Evolutionary conservation across 1,140 invertebrate genomes (phyloP).

Genomic region (Pollicipes pollicipes): DNA sequence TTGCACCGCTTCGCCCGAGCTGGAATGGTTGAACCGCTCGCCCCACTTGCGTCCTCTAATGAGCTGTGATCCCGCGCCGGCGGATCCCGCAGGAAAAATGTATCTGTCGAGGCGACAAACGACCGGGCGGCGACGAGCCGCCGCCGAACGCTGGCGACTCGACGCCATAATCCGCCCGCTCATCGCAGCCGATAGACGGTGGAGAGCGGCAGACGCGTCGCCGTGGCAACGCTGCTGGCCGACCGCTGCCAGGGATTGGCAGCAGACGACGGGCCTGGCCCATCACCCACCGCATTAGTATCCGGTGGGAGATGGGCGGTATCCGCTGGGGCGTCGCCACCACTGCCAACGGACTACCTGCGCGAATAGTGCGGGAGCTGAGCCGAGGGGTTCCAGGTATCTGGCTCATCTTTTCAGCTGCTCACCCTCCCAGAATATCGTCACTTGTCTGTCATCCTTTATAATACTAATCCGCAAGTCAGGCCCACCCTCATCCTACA

Average conservation of each 20-base stretch:
- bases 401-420: too few species aligned
- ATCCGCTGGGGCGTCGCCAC: too few species aligned
- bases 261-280: neutral
- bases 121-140: too few species aligned
- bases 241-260: neutral
- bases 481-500: too few species aligned
- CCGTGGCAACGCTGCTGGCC: neutral
- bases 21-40: neutral
- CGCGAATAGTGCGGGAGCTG: too few species aligned
- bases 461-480: too few species aligned
- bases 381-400: too few species aligned
- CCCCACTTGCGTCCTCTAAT: neutral
- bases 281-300: too few species aligned
- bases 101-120: neutral
- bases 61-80: neutral
- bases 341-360: too few species aligned
- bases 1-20: neutral
- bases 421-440: too few species aligned
- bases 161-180: neutral
- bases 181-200: neutral
- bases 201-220: neutral
- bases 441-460: too few species aligned
- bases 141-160: neutral
- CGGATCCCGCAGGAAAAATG: neutral
- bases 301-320: too few species aligned